Conservation (phyloP, 1,140 invertebrate genomes). For the Copidosoma floridanum region DNA sequence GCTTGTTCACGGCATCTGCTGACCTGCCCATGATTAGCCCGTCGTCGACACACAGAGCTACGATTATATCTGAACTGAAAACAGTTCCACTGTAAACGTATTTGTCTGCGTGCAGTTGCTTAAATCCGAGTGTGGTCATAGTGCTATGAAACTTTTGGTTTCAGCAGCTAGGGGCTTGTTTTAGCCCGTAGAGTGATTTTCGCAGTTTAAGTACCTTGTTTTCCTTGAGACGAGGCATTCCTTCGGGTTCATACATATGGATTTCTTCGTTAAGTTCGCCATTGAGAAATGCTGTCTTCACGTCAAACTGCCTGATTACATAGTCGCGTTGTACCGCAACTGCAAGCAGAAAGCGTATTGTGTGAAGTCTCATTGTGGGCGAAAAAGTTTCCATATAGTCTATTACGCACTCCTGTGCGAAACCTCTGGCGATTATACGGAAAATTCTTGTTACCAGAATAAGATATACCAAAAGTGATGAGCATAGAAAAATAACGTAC, state of each 20-base stretch:
- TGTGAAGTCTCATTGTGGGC: slow-evolving; percentile 13
- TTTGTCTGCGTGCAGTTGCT: not conserved
- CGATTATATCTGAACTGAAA: not conserved
- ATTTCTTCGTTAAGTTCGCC: slow-evolving; percentile 35
- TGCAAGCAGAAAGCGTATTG: slow-evolving; percentile 8
- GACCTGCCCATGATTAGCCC: no score
- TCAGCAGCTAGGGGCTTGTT: slow-evolving; percentile 35
- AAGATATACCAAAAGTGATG: no score
- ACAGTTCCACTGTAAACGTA: not conserved
- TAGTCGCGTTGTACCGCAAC: slow-evolving; percentile 2
- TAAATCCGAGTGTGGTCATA: not conserved
- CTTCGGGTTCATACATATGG: slow-evolving; percentile 42
- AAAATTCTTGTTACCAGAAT: no score
- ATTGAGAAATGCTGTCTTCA: slow-evolving; percentile 36
- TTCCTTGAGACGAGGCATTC: slow-evolving; percentile 18
- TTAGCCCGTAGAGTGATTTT: slow-evolving; percentile 32
- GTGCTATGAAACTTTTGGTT: not conserved
- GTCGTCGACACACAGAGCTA: not conserved
- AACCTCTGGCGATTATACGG: not conserved
- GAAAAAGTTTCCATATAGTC: slow-evolving; percentile 17
- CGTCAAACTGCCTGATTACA: slow-evolving; percentile 20
- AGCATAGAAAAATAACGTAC: no score
- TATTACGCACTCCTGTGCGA: not conserved
- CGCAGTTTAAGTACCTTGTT: slow-evolving; percentile 25
- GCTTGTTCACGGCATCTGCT: no score